These are phyloP conservation scores for Paedocypris sp. DNA, from an alignment of 2,113 vertebrate species.

Conservation along the genomic window DNA sequence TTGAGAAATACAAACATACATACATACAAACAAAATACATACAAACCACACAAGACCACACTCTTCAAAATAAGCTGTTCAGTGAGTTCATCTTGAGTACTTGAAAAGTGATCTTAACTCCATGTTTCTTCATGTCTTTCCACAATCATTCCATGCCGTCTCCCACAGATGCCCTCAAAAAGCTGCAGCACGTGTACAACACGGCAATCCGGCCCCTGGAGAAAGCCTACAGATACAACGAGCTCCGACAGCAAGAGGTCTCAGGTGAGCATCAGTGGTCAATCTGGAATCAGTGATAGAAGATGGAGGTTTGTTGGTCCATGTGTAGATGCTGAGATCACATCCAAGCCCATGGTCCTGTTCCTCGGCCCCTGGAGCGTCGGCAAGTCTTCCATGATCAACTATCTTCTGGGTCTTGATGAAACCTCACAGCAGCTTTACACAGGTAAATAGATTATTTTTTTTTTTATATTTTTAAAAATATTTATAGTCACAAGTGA, in stretches of 20 bases:
- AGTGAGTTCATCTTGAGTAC: too few relatives aligned
- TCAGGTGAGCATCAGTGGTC: conserved; percentile 64
- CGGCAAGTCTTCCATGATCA: conserved; percentile 98
- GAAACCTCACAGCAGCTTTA: conserved; percentile 88
- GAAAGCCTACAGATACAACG: conserved; percentile 87
- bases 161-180: conserved; percentile 71
- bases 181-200: conserved; percentile 83
- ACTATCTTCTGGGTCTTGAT: conserved; percentile 89
- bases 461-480: too few relatives aligned
- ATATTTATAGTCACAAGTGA: too few relatives aligned
- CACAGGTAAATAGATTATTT: too few relatives aligned
- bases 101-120: background rate
- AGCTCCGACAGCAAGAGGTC: conserved; percentile 90
- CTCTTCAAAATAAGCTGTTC: too few relatives aligned
- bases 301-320: too few relatives aligned
- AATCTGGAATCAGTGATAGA: background rate
- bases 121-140: background rate
- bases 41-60: too few relatives aligned
- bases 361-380: conserved; percentile 98
- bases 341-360: conserved; percentile 95
- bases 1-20: too few relatives aligned
- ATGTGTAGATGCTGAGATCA: conserved; percentile 88
- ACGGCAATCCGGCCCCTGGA: conserved; percentile 87
- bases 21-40: too few relatives aligned
- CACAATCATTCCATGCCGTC: background rate